Conservation (phyloP, 2,113 vertebrate species). For the Natator depressus region DNA sequence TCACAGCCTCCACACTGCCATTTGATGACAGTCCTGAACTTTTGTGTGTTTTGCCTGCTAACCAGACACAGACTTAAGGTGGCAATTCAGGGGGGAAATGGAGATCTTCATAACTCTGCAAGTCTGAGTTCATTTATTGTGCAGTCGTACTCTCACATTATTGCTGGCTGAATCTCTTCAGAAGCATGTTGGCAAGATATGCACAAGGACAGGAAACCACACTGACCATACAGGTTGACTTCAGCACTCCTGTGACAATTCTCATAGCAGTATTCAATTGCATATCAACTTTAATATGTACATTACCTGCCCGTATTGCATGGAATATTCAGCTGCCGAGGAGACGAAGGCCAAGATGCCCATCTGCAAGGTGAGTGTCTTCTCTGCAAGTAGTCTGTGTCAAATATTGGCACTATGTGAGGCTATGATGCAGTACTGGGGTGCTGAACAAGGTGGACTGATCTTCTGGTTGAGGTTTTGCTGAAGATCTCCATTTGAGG, state of each 20-base stretch:
- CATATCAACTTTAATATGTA: too few species aligned
- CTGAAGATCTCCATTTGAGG: too few species aligned
- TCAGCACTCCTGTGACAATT: not conserved
- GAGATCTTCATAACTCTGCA: not conserved
- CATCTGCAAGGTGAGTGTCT: too few species aligned
- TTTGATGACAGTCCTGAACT: not conserved
- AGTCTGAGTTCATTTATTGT: not conserved
- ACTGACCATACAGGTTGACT: not conserved
- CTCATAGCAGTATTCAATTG: not conserved
- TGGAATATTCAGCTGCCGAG: too few species aligned
- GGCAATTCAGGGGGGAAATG: not conserved
- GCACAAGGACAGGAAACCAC: not conserved
- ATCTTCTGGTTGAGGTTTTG: too few species aligned
- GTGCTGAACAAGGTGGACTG: too few species aligned
- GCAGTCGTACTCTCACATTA: not conserved
- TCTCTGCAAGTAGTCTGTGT: too few species aligned
- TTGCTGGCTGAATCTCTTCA: not conserved
- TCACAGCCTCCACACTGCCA: not conserved
- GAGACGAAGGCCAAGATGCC: too few species aligned
- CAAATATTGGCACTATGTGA: too few species aligned
- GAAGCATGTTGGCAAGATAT: not conserved
- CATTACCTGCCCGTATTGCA: too few species aligned
- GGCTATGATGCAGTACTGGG: too few species aligned
- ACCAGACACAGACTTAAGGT: not conserved
- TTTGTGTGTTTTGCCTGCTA: not conserved